Base-by-base conservation (phyloP, 2,797 vertebrate species). In the Gallinago solitaria region DNA sequence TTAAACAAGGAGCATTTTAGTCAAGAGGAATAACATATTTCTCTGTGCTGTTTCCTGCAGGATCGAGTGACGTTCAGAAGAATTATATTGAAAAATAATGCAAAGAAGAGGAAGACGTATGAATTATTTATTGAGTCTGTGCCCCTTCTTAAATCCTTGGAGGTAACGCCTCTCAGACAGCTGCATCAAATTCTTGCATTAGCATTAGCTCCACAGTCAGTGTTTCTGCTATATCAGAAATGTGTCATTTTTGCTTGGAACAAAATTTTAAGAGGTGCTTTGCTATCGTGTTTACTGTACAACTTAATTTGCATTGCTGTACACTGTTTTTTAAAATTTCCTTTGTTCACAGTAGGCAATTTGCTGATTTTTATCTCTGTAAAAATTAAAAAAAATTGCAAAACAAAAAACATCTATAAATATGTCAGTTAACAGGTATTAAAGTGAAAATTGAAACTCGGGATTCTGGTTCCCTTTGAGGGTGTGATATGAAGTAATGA, bases 41-140 rank as follows among this genome's bases (percentile, higher is more conserved):
- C 75, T 96, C 61, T 83, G 15, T 96, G 11, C 96, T 95, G 47
- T 97, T 96, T 95, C 90, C 96, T 97, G 39, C 88, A 99, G 99
- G 99, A 99, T 97, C 98, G 99, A 90, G 98, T 98, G 88, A 99
- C 99, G 2, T 99, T 99, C 97, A 99, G 99, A 97, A 98, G 99
- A 95, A 99, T 99, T 95, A 99, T 99, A 83, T 96, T 99, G 96
- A 99, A 98, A 97, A 99, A 99, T 95, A 99, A 99, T 7, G 99
- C 99, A 17, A 99, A 98, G 98, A 99, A 99, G 98, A 99, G 99
- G 97, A 99, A 97, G 97, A 98, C 97, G 1, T 99, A 98, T 39
- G 99, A 99, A 97, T 97, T 98, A 96, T 99, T 99, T 97, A 98
- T 99, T 50, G 99, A 99, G 95, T 99, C 98, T 63, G 98, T 99